A percentile compares a stretch with the other conserved stretches of the same genome.
These are phyloP conservation scores for Drosophila trichaetosa DNA, from an alignment of 2,888 invertebrate genomes.

Conservation along the genomic window DNA sequence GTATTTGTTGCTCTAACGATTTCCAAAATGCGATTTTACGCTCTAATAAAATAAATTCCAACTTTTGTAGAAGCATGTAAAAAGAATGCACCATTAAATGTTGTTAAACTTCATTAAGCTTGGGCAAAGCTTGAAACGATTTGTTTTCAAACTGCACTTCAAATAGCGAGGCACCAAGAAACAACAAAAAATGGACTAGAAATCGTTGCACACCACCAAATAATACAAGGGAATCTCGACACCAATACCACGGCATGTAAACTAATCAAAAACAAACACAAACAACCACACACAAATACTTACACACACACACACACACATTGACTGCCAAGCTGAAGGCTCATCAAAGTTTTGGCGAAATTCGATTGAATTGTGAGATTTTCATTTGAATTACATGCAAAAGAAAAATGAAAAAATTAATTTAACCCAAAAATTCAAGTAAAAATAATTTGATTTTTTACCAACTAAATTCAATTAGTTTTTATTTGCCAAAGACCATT, in stretches of 20 bases:
- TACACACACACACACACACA: constrained; percentile 7
- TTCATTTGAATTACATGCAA: constrained; percentile 71
- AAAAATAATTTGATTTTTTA: not conserved
- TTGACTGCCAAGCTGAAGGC: constrained; percentile 44
- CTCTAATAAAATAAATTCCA: constrained; percentile 70
- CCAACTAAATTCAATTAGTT: not conserved
- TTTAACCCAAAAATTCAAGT: not conserved
- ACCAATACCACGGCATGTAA: constrained; percentile 53
- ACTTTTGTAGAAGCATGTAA: constrained; percentile 54
- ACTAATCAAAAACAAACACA: constrained; percentile 69
- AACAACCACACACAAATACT: constrained; percentile 22
- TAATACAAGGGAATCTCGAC: constrained; percentile 45
- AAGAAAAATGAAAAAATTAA: not conserved
- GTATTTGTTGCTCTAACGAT: constrained; percentile 18
- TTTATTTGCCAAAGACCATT: not conserved
- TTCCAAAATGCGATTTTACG: constrained; percentile 67
- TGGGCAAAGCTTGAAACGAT: constrained; percentile 32
- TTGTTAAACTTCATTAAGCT: constrained; percentile 71
- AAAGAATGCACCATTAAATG: constrained; percentile 67
- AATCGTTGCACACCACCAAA: constrained; percentile 17
- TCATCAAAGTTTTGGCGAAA: constrained; percentile 72
- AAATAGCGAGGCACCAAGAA: constrained; percentile 28
- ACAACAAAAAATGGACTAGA: constrained; percentile 31
- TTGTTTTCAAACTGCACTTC: constrained; percentile 68
- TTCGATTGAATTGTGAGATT: constrained; percentile 76